Percentiles rank a stretch among this genome's conserved stretches.
Conservation (phyloP, 2,113 vertebrate genomes). For the Sinocyclocheilus anophthalmus region DNA sequence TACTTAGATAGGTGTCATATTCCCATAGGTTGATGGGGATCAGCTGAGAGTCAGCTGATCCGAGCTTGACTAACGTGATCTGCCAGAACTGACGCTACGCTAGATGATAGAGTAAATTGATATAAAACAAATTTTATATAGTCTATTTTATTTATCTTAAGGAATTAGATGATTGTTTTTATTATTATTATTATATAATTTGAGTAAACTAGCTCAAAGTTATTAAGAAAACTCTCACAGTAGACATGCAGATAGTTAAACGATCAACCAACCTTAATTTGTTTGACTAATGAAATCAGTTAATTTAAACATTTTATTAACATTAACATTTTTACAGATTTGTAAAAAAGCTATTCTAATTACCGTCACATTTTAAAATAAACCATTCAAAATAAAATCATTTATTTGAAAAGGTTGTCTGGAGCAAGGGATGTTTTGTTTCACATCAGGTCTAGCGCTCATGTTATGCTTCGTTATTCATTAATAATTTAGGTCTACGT, state of each 20-base stretch:
- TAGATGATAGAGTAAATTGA: no score
- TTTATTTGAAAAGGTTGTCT: background rate
- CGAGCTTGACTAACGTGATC: no score
- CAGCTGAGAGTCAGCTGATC: no score
- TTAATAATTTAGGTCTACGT: background rate
- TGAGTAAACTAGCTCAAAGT: background rate
- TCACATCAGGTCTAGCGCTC: background rate
- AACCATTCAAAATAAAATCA: background rate
- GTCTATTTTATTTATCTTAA: background rate
- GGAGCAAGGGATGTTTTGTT: background rate
- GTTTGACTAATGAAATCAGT: no score
- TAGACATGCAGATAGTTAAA: background rate
- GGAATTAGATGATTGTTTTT: background rate
- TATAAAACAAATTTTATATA: background rate
- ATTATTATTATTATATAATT: background rate
- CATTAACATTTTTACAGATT: background rate
- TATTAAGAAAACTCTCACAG: background rate
- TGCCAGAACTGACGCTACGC: no score
- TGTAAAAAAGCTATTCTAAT: background rate
- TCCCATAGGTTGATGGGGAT: no score
- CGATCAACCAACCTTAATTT: background rate
- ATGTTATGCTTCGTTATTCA: background rate
- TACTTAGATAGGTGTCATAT: no score
- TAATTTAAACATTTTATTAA: background rate
- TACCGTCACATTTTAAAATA: background rate